Base-by-base conservation (phyloP, 2,113 vertebrate species). In the Theristicus caerulescens region DNA sequence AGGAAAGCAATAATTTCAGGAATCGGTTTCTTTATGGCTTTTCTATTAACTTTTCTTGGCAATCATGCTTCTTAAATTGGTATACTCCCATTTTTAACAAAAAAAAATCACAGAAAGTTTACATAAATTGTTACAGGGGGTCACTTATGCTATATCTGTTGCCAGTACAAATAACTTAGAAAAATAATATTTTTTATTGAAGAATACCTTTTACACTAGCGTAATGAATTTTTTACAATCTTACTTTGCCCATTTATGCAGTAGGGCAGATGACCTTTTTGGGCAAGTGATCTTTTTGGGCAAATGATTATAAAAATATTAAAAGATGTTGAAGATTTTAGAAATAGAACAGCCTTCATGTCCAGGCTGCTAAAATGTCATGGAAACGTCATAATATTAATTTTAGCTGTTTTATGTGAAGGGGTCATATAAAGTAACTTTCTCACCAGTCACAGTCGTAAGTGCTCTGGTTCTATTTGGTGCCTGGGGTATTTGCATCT, bases 371-470 rank as follows among this genome's bases (percentile, higher is more conserved):
- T 90, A 80, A 77, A 80, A 92, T 83, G 82, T 31, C 71, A 81
- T 83, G 86, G 85, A 90, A 93, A 90, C 73, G 62, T 93, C 44
- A 46, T 93, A 69, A 70, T 72, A 78, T 62, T 96, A 86, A 92
- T 93, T 94, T 95, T 92, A 83, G 82, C 62, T 86, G 16, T 1
- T 93, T 94, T 77, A 83, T 70, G 26, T 74, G 51, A 88, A 86
- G 4, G 16, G 26, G 29, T 77, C 13, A 31, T 74, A 31, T 51
- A 82, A 91, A 91, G 51, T 66, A 85, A 73, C 54, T 90, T 95
- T 73, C 77, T 77, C 58, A 82, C 16, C 46, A 70, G 51, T 47
- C 25, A 25, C 32, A 91, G n/a, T 49, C 58, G 47, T 66, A 65
- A 76, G 42, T 1, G 29, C 5, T 92, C 71, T 88, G 70, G 36